Base-by-base conservation (phyloP, 1,140 invertebrate species). In the Eurytemora carolleeae region DNA sequence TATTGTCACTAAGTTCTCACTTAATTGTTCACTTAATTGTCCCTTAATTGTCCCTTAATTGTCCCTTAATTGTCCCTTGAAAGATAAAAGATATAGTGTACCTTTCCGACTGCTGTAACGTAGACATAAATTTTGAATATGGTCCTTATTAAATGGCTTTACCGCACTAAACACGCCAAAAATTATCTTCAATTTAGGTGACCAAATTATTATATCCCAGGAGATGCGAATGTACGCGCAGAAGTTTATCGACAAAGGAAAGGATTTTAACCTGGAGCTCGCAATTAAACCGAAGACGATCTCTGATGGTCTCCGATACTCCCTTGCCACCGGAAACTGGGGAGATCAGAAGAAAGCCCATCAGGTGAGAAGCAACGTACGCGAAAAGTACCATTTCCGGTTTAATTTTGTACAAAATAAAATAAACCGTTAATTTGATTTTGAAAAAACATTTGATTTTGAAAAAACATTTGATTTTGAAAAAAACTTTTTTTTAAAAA, bases 261-360 rank as follows among this genome's bases (percentile, higher is more conserved):
- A 96, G 76, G 93, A 98, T 72, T 98, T 98, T 68, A 97, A 95
- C 74, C 74, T 98, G 61, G 93, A 98, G 69, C 74, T 97, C 58
- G 92, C 94, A 23, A 94, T 98, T 54, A 97, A 96, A 74, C 96
- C 93, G 0, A 84, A 92, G 71, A 91, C 96, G 52, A 98, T 98
- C 58, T 98, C 94, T 1, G 92, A 98, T 74, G 95, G 95, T n/a
- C 75, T 98, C 21, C 77, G 90, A 65, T 98, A 98, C 72, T 98
- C 94, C 0, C 75, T 98, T 65, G 94, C 95, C 68, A 98, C 95
- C 44, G 95, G 95, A 24, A 98, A 98, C 74, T 98, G 95, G 95
- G 95, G 95, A 31, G 95, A 98, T 72, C 95, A 98, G 74, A 98
- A 98, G 72, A 98, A 98, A 73, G 95, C 95, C 63, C 94, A 98